Conservation (phyloP, 2,888 invertebrate genomes). For the Eupithecia inturbata region DNA sequence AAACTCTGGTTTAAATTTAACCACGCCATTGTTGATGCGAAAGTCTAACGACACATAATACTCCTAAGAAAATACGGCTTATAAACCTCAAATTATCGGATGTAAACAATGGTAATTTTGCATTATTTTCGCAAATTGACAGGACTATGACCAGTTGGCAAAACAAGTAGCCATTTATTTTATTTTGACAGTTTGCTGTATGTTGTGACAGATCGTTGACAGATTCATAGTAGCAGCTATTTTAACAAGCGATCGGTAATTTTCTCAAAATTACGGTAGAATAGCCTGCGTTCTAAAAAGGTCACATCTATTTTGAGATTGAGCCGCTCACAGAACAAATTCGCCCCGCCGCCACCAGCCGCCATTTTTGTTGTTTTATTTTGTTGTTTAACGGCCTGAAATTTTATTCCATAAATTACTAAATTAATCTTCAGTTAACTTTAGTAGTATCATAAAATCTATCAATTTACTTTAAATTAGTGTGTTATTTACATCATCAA, state of each 20-base stretch:
- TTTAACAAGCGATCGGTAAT: not conserved
- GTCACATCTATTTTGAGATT: conserved; percentile 2
- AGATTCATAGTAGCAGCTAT: not conserved
- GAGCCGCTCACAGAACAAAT: too few relatives aligned
- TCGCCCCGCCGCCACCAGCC: not conserved
- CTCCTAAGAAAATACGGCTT: conserved; percentile 53
- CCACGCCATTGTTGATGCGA: conserved; percentile 85
- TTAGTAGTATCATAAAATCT: not conserved
- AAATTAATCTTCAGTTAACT: not conserved
- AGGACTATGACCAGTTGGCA: conserved; percentile 82
- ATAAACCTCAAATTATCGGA: conserved; percentile 50
- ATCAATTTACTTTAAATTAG: not conserved
- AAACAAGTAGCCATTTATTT: conserved; percentile 67
- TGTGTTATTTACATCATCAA: not conserved
- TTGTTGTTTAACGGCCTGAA: not conserved
- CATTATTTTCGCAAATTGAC: conserved; percentile 78
- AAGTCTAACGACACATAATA: conserved; percentile 65
- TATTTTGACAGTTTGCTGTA: not conserved
- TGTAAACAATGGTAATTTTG: conserved; percentile 77
- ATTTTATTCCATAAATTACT: not conserved
- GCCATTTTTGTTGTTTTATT: not conserved
- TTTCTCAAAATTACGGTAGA: not conserved
- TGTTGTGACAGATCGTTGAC: not conserved
- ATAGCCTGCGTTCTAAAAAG: not conserved
- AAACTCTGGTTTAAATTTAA: conserved; percentile 87